A percentile compares a stretch with the other conserved stretches of the same genome.
Conservation (phyloP, 2,888 invertebrate genomes). For the Nemapogon koenigi region DNA sequence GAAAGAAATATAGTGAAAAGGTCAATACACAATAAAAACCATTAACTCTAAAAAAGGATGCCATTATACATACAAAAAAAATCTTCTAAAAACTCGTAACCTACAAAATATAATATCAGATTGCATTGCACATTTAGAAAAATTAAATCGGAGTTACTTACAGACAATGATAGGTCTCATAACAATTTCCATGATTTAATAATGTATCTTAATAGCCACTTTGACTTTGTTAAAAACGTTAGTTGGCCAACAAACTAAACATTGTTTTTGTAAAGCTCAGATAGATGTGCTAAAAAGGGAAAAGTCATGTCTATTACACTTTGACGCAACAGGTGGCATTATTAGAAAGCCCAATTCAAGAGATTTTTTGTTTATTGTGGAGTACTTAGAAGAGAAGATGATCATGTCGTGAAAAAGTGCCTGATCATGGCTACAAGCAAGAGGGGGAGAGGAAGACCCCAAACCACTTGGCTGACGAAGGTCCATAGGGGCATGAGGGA, state of each 20-base stretch:
- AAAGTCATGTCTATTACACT: not conserved
- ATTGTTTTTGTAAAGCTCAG: not conserved
- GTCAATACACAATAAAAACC: not conserved
- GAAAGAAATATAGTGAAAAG: not conserved
- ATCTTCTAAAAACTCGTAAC: too few relatives aligned
- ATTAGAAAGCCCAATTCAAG: not conserved
- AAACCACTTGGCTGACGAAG: too few relatives aligned
- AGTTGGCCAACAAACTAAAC: not conserved
- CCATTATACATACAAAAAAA: not conserved
- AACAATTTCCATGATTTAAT: not conserved
- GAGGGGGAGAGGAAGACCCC: too few relatives aligned
- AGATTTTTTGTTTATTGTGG: not conserved
- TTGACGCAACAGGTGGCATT: not conserved
- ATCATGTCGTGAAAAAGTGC: too few relatives aligned
- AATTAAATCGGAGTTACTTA: not conserved
- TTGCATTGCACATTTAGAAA: not conserved
- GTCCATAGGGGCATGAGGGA: too few relatives aligned
- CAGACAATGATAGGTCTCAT: not conserved
- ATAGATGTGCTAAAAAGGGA: not conserved
- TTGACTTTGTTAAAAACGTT: not conserved
- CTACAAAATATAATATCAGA: too few relatives aligned
- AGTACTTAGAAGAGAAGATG: too few relatives aligned
- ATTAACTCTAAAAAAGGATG: not conserved
- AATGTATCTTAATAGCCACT: not conserved
- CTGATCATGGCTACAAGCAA: too few relatives aligned